Evolutionary conservation across 2,113 vertebrate species (phyloP).

Genomic region (Oxyruncus cristatus): DNA sequence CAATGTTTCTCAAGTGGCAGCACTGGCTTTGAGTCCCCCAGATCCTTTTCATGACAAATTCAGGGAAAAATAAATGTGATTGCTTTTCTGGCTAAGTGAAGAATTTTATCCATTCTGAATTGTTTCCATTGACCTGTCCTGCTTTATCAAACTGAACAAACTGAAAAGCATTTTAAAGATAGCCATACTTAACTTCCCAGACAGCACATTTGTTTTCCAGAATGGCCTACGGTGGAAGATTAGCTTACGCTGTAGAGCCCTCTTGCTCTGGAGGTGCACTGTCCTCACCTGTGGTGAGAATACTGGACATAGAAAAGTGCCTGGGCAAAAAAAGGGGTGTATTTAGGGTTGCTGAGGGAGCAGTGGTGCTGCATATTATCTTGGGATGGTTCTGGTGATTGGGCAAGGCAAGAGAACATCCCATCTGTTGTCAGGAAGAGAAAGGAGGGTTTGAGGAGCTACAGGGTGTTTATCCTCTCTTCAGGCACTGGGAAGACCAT

Average conservation of each 20-base stretch:
- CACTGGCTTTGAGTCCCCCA: not conserved
- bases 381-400: not conserved
- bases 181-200: not conserved
- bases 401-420: not conserved
- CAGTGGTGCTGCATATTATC: not conserved
- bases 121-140: not conserved
- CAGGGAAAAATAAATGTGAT: not conserved
- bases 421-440: not conserved
- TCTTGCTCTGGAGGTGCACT: not conserved
- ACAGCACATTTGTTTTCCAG: not conserved
- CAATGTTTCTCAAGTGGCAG: not conserved
- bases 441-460: not conserved
- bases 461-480: not conserved
- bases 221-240: not conserved
- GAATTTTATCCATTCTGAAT: not conserved
- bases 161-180: not conserved
- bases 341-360: not conserved
- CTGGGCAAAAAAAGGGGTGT: not conserved
- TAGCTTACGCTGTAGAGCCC: not conserved
- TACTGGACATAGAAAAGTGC: not conserved
- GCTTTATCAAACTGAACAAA: not conserved
- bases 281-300: not conserved
- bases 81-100: not conserved
- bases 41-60: not conserved
- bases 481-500: not conserved